phyloP scores from a whole-genome alignment of 2,888 invertebrate genomes.

The Tuberolachnus salignus region DNA sequence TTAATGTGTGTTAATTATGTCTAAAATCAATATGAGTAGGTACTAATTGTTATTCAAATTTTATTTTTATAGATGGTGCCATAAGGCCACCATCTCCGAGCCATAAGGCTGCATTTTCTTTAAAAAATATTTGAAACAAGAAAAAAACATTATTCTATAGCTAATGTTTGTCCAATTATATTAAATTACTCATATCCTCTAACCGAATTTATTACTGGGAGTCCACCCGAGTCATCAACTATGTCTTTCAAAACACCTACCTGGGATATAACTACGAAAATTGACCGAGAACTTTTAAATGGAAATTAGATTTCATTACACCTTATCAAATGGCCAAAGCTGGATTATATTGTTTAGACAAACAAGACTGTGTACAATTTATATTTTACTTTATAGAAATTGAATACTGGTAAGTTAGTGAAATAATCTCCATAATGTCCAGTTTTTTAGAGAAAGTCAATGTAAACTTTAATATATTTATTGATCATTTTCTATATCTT shows the following conservation, averaged over 20 bases:
- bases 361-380: slow-evolving; percentile 79
- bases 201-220: neutral
- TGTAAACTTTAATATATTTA: slow-evolving; percentile 17
- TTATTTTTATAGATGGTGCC: slow-evolving; percentile 58
- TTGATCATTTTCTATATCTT: too few species aligned
- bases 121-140: slow-evolving; percentile 24
- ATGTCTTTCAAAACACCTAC: slow-evolving; percentile 28
- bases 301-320: slow-evolving; percentile 58
- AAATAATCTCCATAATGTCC: slow-evolving; percentile 82
- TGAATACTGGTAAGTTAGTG: slow-evolving; percentile 80
- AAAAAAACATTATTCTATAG: slow-evolving; percentile 24
- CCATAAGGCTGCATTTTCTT: slow-evolving; percentile 19
- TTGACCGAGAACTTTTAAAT: slow-evolving; percentile 54
- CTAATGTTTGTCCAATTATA: slow-evolving; percentile 22
- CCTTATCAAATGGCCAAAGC: slow-evolving; percentile 72
- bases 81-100: slow-evolving; percentile 57
- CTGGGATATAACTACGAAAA: slow-evolving; percentile 42
- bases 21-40: too few species aligned
- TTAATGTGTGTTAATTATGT: too few species aligned
- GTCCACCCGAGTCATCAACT: neutral
- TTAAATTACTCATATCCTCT: slow-evolving; percentile 23
- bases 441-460: slow-evolving; percentile 66
- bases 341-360: slow-evolving; percentile 82
- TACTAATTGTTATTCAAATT: neutral
- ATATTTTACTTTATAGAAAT: slow-evolving; percentile 82